Conservation (phyloP, 2,888 invertebrate genomes). For the Epistrophe eligans region DNA sequence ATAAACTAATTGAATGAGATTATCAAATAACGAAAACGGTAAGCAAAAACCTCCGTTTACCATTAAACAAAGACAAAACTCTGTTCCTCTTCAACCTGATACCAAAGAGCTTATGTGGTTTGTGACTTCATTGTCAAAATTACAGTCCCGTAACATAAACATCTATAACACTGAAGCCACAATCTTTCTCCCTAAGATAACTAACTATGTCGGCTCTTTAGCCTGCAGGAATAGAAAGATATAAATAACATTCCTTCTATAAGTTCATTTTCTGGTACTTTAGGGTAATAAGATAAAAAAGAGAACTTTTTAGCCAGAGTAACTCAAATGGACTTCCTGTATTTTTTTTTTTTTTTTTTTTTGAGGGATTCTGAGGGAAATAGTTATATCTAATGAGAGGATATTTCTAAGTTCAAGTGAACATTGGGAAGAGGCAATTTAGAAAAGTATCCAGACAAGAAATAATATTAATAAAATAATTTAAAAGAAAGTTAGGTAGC, state of each 20-base stretch:
- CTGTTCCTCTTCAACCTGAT: neutral
- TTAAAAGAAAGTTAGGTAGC: neutral
- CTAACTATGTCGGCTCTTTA: neutral
- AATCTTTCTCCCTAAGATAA: neutral
- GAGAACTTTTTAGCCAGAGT: neutral
- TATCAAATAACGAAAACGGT: neutral
- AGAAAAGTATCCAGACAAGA: neutral
- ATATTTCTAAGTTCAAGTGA: neutral
- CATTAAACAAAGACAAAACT: neutral
- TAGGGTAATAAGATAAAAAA: conserved; percentile 4
- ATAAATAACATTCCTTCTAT: neutral
- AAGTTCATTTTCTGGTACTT: conserved; percentile 8
- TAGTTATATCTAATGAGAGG: neutral
- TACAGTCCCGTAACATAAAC: neutral
- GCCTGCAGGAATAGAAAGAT: neutral
- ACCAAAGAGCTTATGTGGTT: conserved; percentile 4
- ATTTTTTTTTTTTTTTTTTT: too few relatives aligned
- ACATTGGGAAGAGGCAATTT: neutral
- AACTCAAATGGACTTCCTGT: conserved; percentile 3
- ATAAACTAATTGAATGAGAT: too few relatives aligned
- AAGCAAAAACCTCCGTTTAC: neutral
- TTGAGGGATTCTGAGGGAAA: neutral
- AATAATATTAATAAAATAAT: neutral
- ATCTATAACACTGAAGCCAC: conserved; percentile 11
- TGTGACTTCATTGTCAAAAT: conserved; percentile 5